phyloP scores from a whole-genome alignment of 2,888 invertebrate species.

The Microchrysa polita region DNA sequence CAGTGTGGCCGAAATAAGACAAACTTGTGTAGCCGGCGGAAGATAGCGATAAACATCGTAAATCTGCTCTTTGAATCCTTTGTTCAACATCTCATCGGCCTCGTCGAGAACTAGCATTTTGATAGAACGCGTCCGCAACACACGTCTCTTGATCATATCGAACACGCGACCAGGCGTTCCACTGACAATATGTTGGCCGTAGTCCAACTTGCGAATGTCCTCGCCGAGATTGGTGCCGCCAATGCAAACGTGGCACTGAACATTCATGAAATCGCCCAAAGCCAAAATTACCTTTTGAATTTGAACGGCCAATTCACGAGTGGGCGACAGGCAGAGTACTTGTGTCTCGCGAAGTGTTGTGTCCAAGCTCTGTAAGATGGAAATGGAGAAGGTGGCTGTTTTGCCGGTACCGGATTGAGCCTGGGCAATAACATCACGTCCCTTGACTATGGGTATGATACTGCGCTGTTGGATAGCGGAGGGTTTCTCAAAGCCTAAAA shows the following conservation, averaged over 20 bases:
- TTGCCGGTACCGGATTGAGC: constrained; percentile 98
- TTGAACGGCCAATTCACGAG: constrained; percentile 96
- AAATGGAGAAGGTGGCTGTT: constrained; percentile 98
- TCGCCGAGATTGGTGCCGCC: constrained; percentile 99
- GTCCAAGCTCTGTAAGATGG: constrained; percentile 93
- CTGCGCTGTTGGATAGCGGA: constrained; percentile 98
- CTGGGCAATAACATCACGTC: constrained; percentile 98
- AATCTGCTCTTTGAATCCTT: constrained; percentile 99
- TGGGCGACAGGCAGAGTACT: constrained; percentile 93
- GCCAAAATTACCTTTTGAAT: constrained; percentile 94
- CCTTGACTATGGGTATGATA: constrained; percentile 95
- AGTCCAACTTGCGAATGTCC: constrained; percentile 97
- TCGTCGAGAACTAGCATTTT: constrained; percentile 98
- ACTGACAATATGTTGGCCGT: constrained; percentile 98
- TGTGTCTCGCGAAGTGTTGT: constrained; percentile 93
- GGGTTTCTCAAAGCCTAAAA: constrained; percentile 94
- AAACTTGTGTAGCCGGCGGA: constrained; percentile 97
- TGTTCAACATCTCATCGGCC: constrained; percentile 99
- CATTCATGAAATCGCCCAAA: constrained; percentile 96
- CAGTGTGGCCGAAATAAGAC: constrained; percentile 95
- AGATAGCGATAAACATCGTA: constrained; percentile 98
- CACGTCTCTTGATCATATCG: constrained; percentile 75
- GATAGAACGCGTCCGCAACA: constrained; percentile 81
- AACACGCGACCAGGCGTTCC: constrained; percentile 99
- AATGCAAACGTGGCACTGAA: constrained; percentile 98